Conservation (phyloP, 2,888 invertebrate species). For the Drosophila monieri region DNA sequence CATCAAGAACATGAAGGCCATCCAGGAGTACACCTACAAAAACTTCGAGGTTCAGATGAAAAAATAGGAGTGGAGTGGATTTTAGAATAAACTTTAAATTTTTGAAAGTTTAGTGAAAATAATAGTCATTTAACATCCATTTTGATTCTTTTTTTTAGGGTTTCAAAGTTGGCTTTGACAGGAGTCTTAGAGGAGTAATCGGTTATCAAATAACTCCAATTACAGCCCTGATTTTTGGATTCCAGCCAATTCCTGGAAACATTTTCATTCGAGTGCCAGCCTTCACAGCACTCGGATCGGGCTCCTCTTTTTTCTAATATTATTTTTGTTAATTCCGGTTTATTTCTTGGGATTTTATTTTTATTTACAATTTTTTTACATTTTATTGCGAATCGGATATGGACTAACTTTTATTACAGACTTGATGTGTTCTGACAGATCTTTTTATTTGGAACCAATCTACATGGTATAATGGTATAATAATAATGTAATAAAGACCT, state of each 20-base stretch:
- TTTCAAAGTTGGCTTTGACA: too few relatives aligned
- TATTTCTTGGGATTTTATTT: not conserved
- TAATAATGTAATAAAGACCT: too few relatives aligned
- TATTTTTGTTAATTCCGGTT: not conserved
- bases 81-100: not conserved
- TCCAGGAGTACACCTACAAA: constrained; percentile 50
- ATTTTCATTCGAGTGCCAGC: not conserved
- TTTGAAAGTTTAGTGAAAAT: not conserved
- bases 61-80: not conserved
- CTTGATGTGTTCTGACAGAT: too few relatives aligned
- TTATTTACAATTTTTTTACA: not conserved
- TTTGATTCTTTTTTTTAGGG: too few relatives aligned
- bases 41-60: constrained; percentile 47
- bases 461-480: too few relatives aligned
- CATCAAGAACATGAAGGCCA: constrained; percentile 51
- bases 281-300: not conserved
- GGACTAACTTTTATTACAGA: too few relatives aligned
- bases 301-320: not conserved
- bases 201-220: too few relatives aligned
- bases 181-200: too few relatives aligned
- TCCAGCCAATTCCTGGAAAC: not conserved
- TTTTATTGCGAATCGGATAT: too few relatives aligned
- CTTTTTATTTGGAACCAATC: too few relatives aligned
- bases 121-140: not conserved
- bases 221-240: too few relatives aligned